A percentile compares a stretch with the other conserved stretches of the same genome.
Conservation (phyloP, 2,797 vertebrate genomes). For the Acipenser oxyrinchus region DNA sequence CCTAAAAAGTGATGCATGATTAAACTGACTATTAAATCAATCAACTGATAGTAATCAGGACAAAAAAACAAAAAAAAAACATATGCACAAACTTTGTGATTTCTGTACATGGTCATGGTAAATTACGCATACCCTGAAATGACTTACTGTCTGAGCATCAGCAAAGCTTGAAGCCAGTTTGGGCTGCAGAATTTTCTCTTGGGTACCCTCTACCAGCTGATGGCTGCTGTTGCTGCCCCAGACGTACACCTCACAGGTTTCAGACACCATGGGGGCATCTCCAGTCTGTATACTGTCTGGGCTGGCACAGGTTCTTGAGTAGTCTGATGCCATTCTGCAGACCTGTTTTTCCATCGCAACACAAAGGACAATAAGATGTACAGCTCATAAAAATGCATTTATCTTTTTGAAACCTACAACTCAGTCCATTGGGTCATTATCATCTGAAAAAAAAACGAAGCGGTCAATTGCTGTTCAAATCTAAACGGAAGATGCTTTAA, state of each 20-base stretch:
- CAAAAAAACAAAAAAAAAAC: too few relatives aligned
- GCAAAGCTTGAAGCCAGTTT: slow-evolving; percentile 72
- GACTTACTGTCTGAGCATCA: slow-evolving; percentile 70
- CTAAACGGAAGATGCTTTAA: too few relatives aligned
- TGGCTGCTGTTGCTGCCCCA: slow-evolving; percentile 79
- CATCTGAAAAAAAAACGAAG: not conserved
- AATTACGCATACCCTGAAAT: not conserved
- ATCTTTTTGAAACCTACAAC: not conserved
- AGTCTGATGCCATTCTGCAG: slow-evolving; percentile 95
- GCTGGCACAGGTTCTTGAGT: slow-evolving; percentile 92
- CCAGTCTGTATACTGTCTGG: slow-evolving; percentile 92
- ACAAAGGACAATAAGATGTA: not conserved
- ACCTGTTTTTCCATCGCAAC: slow-evolving; percentile 53
- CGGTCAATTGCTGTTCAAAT: too few relatives aligned
- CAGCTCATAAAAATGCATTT: too few relatives aligned
- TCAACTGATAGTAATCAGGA: too few relatives aligned
- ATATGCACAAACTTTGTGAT: too few relatives aligned
- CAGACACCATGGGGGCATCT: slow-evolving; percentile 80
- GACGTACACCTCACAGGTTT: slow-evolving; percentile 90
- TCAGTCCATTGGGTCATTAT: not conserved
- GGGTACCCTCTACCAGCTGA: slow-evolving; percentile 69
- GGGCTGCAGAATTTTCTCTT: slow-evolving; percentile 71
- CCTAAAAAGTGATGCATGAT: too few relatives aligned
- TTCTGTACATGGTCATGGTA: too few relatives aligned
- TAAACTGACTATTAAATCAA: too few relatives aligned